Conservation (phyloP, 2,113 vertebrate genomes). For the Chinchilla lanigera region DNA sequence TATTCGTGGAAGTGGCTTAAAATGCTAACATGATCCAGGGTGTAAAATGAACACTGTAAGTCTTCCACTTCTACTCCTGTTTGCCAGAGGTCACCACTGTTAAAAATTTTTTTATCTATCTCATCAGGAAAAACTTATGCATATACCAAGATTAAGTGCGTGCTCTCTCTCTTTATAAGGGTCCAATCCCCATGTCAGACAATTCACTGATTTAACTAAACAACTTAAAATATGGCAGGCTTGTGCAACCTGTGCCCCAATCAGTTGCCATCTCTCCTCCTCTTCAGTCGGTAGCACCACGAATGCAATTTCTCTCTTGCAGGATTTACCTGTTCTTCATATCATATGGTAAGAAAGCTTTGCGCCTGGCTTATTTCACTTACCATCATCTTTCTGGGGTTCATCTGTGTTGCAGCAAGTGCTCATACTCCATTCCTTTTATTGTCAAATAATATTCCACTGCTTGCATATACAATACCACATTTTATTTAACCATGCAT, state of each 20-base stretch:
- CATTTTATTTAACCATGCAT: not conserved
- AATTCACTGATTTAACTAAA: not conserved
- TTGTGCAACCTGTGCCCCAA: too few species aligned
- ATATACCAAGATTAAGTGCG: not conserved
- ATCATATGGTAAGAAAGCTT: not conserved
- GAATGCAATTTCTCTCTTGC: not conserved
- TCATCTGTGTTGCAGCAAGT: not conserved
- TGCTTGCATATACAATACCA: not conserved
- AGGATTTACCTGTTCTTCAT: not conserved
- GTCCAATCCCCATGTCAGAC: too few species aligned
- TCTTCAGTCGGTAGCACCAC: not conserved
- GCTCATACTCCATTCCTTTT: not conserved
- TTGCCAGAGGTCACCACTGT: not conserved
- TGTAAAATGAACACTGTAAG: not conserved
- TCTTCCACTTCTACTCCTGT: not conserved
- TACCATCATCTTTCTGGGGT: not conserved
- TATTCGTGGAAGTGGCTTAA: not conserved
- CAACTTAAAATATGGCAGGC: not conserved
- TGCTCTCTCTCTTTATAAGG: not conserved
- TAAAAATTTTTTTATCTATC: not conserved
- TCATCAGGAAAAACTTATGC: not conserved
- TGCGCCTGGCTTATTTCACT: not conserved
- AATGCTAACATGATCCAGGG: not conserved
- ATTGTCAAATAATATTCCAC: not conserved
- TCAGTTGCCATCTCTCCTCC: not conserved